Conservation (phyloP, 2,888 invertebrate species). For the Nomada hirtipes region DNA sequence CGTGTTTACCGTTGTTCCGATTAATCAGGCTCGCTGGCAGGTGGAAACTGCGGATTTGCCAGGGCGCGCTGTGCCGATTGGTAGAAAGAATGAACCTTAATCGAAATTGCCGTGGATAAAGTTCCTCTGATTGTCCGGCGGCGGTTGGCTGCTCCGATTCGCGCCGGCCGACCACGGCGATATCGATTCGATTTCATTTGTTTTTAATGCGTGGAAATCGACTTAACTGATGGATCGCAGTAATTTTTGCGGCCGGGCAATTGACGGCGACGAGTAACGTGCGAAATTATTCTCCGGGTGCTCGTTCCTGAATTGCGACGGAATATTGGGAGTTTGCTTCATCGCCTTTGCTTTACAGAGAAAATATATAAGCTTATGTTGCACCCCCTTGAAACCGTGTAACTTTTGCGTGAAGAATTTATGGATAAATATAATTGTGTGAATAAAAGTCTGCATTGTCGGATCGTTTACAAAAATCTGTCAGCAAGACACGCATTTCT, state of each 20-base stretch:
- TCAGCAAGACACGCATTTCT: too few species aligned
- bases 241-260: background rate
- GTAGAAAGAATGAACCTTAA: background rate
- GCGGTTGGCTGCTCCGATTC: background rate
- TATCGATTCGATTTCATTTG: background rate
- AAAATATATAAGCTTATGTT: too few species aligned
- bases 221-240: background rate
- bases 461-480: too few species aligned
- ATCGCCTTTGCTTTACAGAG: too few species aligned
- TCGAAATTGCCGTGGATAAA: constrained; percentile 1
- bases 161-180: background rate
- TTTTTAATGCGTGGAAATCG: background rate
- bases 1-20: constrained; percentile 67
- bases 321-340: too few species aligned
- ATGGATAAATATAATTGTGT: too few species aligned
- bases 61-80: background rate
- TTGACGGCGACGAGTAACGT: background rate
- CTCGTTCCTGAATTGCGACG: background rate
- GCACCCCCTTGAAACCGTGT: too few species aligned
- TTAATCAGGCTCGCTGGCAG: constrained; percentile 62
- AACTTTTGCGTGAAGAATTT: too few species aligned
- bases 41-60: constrained; percentile 24
- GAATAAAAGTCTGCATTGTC: too few species aligned
- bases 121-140: background rate
- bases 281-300: background rate